Evolutionary conservation across 2,113 vertebrate species (phyloP), one percentile per base, ranked within the genome.

Genomic region (Caranx melampygus): DNA sequence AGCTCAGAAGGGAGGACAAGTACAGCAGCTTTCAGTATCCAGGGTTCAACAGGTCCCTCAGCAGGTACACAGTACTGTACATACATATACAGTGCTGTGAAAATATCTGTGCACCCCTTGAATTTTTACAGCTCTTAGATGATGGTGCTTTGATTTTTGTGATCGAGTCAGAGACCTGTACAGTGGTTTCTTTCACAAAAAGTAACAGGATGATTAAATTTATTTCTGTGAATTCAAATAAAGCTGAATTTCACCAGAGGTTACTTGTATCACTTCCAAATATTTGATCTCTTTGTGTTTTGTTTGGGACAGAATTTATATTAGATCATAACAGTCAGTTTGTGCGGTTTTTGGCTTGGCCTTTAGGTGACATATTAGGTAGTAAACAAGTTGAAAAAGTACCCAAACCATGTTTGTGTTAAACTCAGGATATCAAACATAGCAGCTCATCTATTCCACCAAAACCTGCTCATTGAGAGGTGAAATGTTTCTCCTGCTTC

Each of bases 21-120:
- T 96, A 94, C 97, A 98, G 93, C 96, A 97, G 3, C 91, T 97
- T 87, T 94, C 96, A 65, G 95, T 97, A 67, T 94, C 97, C 93
- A 96, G 97, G 89, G 95, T 96, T 13, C 96, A 97, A 92, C 97
- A 97, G 92, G 96, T 96, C 75, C 94, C 96, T 79, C 97, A 96
- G 88, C 97, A 98, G 98, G 97, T 99, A 95, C 95, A 97, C 91
- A 92, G 87, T 88, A 66, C 91, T 85, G 86, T 90, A 85, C 87
- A 71, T 87, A 84, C 78, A 71, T 84, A 77, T 81, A 84, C 89
- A 85, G 87, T 91, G 83, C 88, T 91, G 87, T 89, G 89, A 86
- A 71, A 52, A 71, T 64, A 81, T 62, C 61, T 84, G 76, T 76
- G 61, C 76, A 83, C 72, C 76, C 58, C 79, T 81, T 67, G 51